phyloP scores from a whole-genome alignment of 1,140 invertebrate species.

The Caenorhabditis tropicalis region DNA sequence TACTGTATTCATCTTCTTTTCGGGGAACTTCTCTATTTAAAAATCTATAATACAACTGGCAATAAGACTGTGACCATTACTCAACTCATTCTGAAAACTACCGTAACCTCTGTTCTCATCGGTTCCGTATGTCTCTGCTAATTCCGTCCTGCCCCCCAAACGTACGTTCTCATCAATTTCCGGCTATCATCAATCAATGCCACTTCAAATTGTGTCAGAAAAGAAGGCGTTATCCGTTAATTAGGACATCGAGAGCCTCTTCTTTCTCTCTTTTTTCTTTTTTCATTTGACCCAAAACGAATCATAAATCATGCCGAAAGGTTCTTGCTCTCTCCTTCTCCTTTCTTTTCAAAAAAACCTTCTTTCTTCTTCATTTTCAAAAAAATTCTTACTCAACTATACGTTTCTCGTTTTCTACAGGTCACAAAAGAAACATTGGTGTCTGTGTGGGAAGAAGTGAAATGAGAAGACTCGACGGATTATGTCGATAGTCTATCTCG shows the following conservation, averaged over 20 bases:
- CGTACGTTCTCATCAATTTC: not conserved
- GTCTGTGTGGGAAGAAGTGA: not conserved
- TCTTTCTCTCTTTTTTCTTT: not conserved
- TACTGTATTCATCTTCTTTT: no score
- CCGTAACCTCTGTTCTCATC: not conserved
- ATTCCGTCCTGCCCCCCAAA: not conserved
- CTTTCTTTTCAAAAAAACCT: not conserved
- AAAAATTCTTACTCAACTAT: not conserved
- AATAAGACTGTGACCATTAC: no score
- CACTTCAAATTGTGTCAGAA: slow-evolving; percentile 28
- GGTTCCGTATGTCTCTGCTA: not conserved
- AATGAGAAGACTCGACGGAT: slow-evolving; percentile 36
- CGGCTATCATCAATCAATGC: slow-evolving; percentile 39
- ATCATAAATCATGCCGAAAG: not conserved
- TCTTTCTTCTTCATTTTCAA: not conserved
- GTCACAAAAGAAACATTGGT: not conserved
- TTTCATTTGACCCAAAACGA: not conserved
- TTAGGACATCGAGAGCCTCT: not conserved
- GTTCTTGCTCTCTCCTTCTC: not conserved
- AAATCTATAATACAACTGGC: no score
- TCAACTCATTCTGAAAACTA: no score
- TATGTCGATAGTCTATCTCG: slow-evolving; percentile 36
- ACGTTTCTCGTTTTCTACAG: not conserved
- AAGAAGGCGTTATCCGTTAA: not conserved
- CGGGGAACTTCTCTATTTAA: no score